Percentiles rank a stretch among this genome's conserved stretches.
Evolutionary conservation across 2,888 invertebrate species (phyloP).

Genomic region (Patella ulyssiponensis): DNA sequence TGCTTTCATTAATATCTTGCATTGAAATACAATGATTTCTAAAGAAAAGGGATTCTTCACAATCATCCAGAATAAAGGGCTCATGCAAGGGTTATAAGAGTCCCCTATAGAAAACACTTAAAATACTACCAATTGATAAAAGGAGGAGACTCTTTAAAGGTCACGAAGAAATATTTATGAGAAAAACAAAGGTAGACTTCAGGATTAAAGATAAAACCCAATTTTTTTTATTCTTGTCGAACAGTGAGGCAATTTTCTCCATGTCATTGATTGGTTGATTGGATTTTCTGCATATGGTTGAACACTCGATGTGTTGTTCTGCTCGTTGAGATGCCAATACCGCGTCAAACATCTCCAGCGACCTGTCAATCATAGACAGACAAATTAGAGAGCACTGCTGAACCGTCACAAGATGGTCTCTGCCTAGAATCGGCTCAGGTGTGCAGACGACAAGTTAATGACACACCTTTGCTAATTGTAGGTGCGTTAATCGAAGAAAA

Average conservation of each 20-base stretch:
- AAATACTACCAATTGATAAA: no score
- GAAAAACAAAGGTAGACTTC: no score
- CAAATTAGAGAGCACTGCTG: not conserved
- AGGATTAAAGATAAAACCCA: no score
- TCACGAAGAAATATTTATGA: no score
- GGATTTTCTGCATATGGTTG: conserved; percentile 7
- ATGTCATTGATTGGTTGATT: not conserved
- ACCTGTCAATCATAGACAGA: not conserved
- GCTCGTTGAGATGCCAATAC: conserved; percentile 3
- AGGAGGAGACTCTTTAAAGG: no score
- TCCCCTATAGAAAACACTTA: no score
- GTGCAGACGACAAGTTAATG: not conserved
- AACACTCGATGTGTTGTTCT: conserved; percentile 5
- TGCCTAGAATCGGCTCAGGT: not conserved
- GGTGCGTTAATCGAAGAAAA: not conserved
- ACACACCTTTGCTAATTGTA: not conserved
- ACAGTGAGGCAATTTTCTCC: not conserved
- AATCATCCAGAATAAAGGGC: no score
- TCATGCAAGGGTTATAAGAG: no score
- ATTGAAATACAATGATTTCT: no score
- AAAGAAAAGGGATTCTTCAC: no score
- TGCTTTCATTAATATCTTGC: no score
- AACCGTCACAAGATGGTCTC: not conserved
- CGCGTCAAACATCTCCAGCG: not conserved
- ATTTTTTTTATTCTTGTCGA: not conserved